These are phyloP conservation scores for Procavia capensis DNA, from an alignment of 2,113 vertebrate genomes.

Conservation along the genomic window DNA sequence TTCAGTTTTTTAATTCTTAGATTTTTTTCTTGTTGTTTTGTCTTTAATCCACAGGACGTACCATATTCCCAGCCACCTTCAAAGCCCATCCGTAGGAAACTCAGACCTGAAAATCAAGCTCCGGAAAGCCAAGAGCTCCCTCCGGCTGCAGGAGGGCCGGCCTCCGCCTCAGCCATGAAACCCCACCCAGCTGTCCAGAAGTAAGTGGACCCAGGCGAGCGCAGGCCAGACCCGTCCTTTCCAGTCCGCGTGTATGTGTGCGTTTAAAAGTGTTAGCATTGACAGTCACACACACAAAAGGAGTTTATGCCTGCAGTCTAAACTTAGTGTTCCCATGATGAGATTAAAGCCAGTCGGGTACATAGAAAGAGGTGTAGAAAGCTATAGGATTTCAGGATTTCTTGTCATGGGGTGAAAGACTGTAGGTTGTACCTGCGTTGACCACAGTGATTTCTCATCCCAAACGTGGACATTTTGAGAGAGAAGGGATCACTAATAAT, in stretches of 20 bases:
- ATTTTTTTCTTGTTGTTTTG: background rate
- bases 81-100: constrained; percentile 94
- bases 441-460: background rate
- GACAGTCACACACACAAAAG: background rate
- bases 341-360: background rate
- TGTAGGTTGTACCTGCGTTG: constrained; percentile 25
- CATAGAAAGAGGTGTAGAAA: background rate
- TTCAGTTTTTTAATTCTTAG: background rate
- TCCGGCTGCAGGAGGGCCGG: constrained; percentile 80
- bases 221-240: background rate
- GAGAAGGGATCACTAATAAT: background rate
- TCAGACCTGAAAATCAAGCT: constrained; percentile 90
- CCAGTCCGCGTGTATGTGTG: background rate
- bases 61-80: constrained; percentile 90
- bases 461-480: background rate
- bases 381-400: background rate
- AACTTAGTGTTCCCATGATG: background rate
- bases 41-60: constrained; percentile 87
- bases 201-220: constrained; percentile 83
- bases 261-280: background rate
- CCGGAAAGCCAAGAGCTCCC: constrained; percentile 88
- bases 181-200: constrained; percentile 89
- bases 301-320: background rate
- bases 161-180: constrained; percentile 85
- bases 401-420: background rate